Conservation (phyloP, 1,140 invertebrate species). For the Melitaea cinxia region DNA sequence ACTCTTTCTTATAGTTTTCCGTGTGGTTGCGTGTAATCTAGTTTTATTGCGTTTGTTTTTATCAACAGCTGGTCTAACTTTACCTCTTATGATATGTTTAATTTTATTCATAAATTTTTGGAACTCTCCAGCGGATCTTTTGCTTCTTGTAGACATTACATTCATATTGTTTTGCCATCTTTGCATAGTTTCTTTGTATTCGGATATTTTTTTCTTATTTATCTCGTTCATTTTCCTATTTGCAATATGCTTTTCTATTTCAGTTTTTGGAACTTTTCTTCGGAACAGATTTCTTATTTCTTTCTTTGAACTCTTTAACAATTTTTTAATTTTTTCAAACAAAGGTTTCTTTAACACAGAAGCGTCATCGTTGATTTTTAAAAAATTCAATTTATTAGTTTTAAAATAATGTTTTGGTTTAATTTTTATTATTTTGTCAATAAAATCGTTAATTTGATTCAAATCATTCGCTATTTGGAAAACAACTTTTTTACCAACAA, state of each 20-base stretch:
- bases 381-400: neutral
- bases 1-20: slow-evolving; percentile 5
- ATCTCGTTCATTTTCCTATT: slow-evolving; percentile 48
- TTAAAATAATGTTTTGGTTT: slow-evolving; percentile 19
- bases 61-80: slow-evolving; percentile 42
- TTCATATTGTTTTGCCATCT: slow-evolving; percentile 58
- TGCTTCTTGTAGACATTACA: slow-evolving; percentile 36
- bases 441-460: slow-evolving; percentile 38
- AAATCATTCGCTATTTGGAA: slow-evolving; percentile 43
- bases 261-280: slow-evolving; percentile 44
- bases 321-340: slow-evolving; percentile 52
- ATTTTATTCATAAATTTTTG: slow-evolving; percentile 41
- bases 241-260: slow-evolving; percentile 47
- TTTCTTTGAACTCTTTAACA: slow-evolving; percentile 53
- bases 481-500: slow-evolving; percentile 36
- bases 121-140: slow-evolving; percentile 40
- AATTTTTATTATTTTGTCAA: slow-evolving; percentile 39
- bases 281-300: slow-evolving; percentile 46
- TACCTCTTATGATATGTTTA: slow-evolving; percentile 54
- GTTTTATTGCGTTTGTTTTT: slow-evolving; percentile 30
- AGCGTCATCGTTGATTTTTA: neutral
- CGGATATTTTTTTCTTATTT: slow-evolving; percentile 39
- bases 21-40: too few species aligned
- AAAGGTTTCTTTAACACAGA: slow-evolving; percentile 42
- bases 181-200: slow-evolving; percentile 51